phyloP scores from a whole-genome alignment of 2,888 invertebrate genomes.

The Ormyrus thymus region DNA sequence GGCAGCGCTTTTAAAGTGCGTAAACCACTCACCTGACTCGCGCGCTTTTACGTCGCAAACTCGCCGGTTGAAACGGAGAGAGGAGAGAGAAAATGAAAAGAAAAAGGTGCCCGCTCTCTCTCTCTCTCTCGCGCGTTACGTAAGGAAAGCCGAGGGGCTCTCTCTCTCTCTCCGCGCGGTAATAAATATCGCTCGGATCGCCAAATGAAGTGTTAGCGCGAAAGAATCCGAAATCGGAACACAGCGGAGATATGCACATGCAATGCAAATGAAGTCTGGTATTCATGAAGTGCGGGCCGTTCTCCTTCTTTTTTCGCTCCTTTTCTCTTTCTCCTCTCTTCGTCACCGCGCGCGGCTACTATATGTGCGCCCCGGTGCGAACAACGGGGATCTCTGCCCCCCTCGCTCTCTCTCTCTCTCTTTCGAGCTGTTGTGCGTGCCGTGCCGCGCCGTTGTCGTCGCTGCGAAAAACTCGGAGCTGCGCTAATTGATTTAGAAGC shows the following conservation, averaged over 20 bases:
- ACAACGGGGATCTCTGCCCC: slow-evolving; percentile 22
- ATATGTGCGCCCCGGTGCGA: slow-evolving; percentile 31
- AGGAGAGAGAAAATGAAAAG: slow-evolving; percentile 3
- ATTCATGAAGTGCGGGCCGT: slow-evolving; percentile 42
- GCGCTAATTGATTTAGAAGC: slow-evolving; percentile 50
- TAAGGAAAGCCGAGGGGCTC: not conserved
- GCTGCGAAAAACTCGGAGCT: slow-evolving; percentile 36
- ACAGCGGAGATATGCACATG: slow-evolving; percentile 54
- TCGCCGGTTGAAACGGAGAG: not conserved
- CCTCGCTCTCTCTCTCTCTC: slow-evolving; percentile 4
- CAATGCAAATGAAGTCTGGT: slow-evolving; percentile 55
- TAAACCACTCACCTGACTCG: too few relatives aligned
- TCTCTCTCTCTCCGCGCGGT: not conserved
- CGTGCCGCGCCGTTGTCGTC: not conserved
- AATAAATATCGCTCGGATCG: slow-evolving; percentile 51
- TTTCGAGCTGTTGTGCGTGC: not conserved
- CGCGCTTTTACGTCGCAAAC: too few relatives aligned
- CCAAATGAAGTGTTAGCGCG: slow-evolving; percentile 56
- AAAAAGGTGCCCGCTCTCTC: not conserved
- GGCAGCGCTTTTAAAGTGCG: too few relatives aligned
- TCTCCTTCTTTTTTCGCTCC: slow-evolving; percentile 20
- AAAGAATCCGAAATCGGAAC: slow-evolving; percentile 57
- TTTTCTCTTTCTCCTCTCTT: slow-evolving; percentile 21
- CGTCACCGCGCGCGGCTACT: not conserved
- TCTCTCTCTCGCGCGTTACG: not conserved